Base-by-base conservation (phyloP, 1,140 invertebrate genomes). In the Cydia amplana region DNA sequence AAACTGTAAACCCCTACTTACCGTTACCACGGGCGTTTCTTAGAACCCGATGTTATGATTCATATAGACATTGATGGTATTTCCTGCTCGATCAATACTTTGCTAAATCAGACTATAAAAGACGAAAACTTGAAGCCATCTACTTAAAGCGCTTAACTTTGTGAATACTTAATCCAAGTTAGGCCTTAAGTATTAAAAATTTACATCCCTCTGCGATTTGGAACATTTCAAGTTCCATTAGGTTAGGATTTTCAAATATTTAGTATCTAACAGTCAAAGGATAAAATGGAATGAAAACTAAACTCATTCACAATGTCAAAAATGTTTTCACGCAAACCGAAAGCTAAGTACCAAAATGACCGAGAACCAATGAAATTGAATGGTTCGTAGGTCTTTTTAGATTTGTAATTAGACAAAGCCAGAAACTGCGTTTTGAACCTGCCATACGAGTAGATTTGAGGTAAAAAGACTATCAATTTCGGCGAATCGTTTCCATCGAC, bases 61-160 rank as follows among this genome's bases (percentile, higher is more conserved):
- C 51, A 55, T 55, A 55, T 18, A 18, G 51, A 18, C 51, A 40
- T 5, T 32, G 32, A 55, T 55, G 51, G 51, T 55, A 55, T 55
- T 55, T 55, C 51, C 51, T 55, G 16, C 51, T 55, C n/a, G 51
- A 18, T 55, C 46, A 49, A 16, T 49, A 49, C 46, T 18, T 18
- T 7, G n/a, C n/a, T 18, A 55, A 55, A 55, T 55, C 51, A 6
- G n/a, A 18, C n/a, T 55, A 55, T 55, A 55, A 18, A 55, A 55
- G 51, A n/a, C 46, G 46, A n/a, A 49, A 49, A 49, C 46, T 49
- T 49, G 46, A 49, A 49, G 46, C 10, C 46, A 49, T 3, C 46
- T n/a, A 55, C 51, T 18, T 55, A 55, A 55, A 55, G 51, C 51
- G n/a, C 16, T 55, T 55, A 55, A 55, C 51, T 55, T 55, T 55